Percentiles rank a stretch among this genome's conserved stretches.
These are phyloP conservation scores for Barbus barbus DNA, from an alignment of 2,113 vertebrate species.

Conservation along the genomic window DNA sequence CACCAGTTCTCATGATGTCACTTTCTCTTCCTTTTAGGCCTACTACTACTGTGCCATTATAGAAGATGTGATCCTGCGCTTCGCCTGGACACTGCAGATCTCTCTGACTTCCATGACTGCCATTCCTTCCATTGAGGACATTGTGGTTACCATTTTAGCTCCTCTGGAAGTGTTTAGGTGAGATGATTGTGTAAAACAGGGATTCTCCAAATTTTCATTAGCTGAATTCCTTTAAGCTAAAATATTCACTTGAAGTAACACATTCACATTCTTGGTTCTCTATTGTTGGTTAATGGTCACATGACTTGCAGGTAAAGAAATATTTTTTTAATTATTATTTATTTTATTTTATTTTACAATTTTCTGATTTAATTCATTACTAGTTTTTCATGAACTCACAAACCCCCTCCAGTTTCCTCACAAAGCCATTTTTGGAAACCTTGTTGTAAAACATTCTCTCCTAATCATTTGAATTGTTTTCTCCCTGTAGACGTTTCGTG, in stretches of 20 bases:
- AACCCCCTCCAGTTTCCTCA: background rate
- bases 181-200: conserved; percentile 16
- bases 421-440: background rate
- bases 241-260: background rate
- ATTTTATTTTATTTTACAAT: too few species aligned
- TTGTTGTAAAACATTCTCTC: background rate
- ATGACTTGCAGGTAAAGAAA: too few species aligned
- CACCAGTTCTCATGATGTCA: conserved; percentile 1
- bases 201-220: background rate
- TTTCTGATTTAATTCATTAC: too few species aligned
- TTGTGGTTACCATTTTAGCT: conserved; percentile 89
- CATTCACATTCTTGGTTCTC: background rate
- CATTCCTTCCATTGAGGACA: conserved; percentile 79
- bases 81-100: conserved; percentile 95
- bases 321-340: too few species aligned
- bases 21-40: conserved; percentile 75
- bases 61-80: conserved; percentile 94
- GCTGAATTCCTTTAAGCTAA: background rate
- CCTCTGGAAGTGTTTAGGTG: conserved; percentile 98
- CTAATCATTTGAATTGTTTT: background rate
- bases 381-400: background rate
- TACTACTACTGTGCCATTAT: conserved; percentile 98
- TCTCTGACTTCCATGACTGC: conserved; percentile 81
- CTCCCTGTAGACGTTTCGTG: conserved; percentile 85
- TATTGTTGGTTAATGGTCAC: too few species aligned